Conservation (phyloP, 2,113 vertebrate genomes). For the Galeopterus variegatus region DNA sequence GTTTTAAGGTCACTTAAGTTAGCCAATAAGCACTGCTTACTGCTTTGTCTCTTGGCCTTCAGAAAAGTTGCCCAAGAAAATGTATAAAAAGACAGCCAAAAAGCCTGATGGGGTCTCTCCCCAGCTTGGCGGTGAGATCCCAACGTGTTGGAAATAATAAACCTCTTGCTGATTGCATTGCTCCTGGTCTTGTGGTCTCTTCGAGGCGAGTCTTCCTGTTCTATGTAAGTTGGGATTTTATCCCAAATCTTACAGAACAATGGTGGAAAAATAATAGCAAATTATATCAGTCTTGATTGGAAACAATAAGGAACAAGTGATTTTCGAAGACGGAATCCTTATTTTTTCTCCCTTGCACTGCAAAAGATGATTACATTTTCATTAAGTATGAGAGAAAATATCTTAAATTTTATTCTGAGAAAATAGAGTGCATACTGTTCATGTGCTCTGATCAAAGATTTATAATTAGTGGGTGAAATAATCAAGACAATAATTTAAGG, state of each 20-base stretch:
- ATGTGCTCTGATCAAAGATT: background rate
- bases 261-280: background rate
- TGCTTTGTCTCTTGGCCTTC: too few species aligned
- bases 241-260: background rate
- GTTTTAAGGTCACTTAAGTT: too few species aligned
- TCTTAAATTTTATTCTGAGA: background rate
- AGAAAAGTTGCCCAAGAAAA: too few species aligned
- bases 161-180: too few species aligned
- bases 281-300: background rate
- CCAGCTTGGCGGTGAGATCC: too few species aligned
- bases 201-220: too few species aligned
- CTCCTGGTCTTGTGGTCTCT: too few species aligned
- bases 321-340: background rate
- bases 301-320: background rate
- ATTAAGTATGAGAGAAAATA: background rate
- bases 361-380: background rate
- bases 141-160: too few species aligned
- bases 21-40: too few species aligned
- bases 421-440: background rate
- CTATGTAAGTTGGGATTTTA: too few species aligned
- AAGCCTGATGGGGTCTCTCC: too few species aligned
- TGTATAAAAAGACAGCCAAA: too few species aligned
- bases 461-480: background rate
- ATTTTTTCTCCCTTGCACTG: background rate
- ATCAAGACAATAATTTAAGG: background rate